Base-by-base conservation (phyloP, 2,113 vertebrate species). In the Cygnus buccinator region DNA sequence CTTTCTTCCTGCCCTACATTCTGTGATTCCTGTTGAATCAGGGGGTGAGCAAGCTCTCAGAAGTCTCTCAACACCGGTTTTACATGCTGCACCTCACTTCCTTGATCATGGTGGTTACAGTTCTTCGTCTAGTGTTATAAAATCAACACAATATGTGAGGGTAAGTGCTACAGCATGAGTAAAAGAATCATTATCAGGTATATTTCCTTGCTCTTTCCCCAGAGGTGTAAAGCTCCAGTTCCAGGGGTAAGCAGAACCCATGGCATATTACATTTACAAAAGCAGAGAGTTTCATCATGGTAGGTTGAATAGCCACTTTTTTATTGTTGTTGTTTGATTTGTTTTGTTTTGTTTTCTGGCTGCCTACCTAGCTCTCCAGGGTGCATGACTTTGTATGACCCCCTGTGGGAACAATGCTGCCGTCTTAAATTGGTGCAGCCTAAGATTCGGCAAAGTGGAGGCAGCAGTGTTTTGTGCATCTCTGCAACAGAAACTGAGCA, bases 121-220 rank as follows among this genome's bases (percentile, higher is more conserved):
- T 39, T 65, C 35, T 65, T 78, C 39, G 35, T 77, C 43, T 66
- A 54, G 62, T 63, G 23, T 35, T 75, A 58, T 44, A 58, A 90
- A 93, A 78, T 50, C 74, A 78, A 10, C 29, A 21, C 23, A 61
- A 54, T 54, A 63, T 2, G 1, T 39, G 55, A 93, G 5, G 4
- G 5, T 41, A 66, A 74, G 55, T 44, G 10, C n/a, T 55, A 26
- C 0, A 0, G 21, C 43, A 28, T 67, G 37, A 84, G 25, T 67
- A 74, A 48, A 75, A 72, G 31, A 50, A 63, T 71, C 4, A 19
- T n/a, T 57, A 74, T 35, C 10, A 66, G 22, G 20, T 57, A 16
- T 48, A 78, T 93, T 58, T 84, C 37, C 62, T 19, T 41, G 26
- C 31, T 63, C 3, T 63, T 70, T 74, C 55, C 81, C 19, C 48